Conservation (phyloP, 2,797 vertebrate genomes). For the Telmatherina bonti region DNA sequence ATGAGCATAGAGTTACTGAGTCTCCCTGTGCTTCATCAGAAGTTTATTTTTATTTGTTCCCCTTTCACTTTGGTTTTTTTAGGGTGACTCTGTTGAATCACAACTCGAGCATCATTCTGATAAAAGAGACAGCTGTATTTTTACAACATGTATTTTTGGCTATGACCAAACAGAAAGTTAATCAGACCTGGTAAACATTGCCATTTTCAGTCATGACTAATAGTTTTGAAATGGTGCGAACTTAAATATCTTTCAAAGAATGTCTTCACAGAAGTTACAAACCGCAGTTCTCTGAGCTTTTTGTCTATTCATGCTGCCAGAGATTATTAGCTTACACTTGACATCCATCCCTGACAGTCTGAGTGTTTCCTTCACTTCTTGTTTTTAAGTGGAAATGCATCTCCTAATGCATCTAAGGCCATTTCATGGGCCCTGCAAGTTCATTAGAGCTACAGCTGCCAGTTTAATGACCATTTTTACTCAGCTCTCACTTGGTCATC, state of each 20-base stretch:
- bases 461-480: conserved; percentile 18
- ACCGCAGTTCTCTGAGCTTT: conserved; percentile 16
- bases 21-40: too few relatives aligned
- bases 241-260: conserved; percentile 2
- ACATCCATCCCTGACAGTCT: conserved; percentile 15
- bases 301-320: conserved; percentile 10
- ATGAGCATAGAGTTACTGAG: too few relatives aligned
- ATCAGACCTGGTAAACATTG: too few relatives aligned
- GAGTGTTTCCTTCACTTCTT: neutral
- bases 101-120: neutral
- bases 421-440: conserved; percentile 12
- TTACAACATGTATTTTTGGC: neutral
- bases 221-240: neutral
- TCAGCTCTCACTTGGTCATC: conserved; percentile 28
- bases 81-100: too few relatives aligned
- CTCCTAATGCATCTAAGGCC: conserved; percentile 12
- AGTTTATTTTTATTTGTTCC: too few relatives aligned
- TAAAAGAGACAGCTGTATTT: neutral
- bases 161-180: neutral
- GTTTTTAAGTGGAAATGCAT: conserved; percentile 30
- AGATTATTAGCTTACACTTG: conserved; percentile 17
- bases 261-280: conserved; percentile 12
- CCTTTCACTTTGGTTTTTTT: too few relatives aligned
- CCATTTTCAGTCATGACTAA: conserved; percentile 11
- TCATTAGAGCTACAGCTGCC: neutral